Conservation (phyloP, 2,888 invertebrate genomes). For the Epinotia brunnichana region DNA sequence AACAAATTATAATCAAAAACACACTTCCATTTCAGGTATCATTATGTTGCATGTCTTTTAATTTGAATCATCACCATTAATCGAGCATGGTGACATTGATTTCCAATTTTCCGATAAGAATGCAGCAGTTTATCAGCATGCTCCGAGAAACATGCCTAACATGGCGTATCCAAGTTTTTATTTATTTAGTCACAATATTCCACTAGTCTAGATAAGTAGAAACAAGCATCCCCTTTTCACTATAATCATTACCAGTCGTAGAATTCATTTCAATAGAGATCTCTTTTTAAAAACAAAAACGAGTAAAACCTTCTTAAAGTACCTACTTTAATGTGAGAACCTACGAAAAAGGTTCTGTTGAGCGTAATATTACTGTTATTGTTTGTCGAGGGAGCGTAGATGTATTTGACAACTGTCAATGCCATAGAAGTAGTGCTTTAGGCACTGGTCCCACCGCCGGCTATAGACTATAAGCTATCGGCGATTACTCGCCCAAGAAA, state of each 20-base stretch:
- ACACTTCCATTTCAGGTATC: conserved; percentile 61
- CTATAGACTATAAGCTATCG: too few species aligned
- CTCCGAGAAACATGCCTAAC: conserved; percentile 22
- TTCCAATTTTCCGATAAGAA: conserved; percentile 8
- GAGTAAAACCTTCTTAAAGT: neutral
- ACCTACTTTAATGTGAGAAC: neutral
- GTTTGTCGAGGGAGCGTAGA: too few species aligned
- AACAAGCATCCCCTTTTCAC: conserved; percentile 2
- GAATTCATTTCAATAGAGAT: conserved; percentile 7
- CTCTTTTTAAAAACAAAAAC: neutral
- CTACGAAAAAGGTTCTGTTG: neutral
- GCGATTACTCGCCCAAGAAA: too few species aligned
- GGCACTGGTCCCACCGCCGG: too few species aligned
- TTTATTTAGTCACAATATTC: conserved; percentile 49
- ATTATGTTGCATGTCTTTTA: conserved; percentile 76
- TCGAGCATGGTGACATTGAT: conserved; percentile 56
- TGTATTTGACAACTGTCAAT: too few species aligned
- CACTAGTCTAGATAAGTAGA: conserved; percentile 49
- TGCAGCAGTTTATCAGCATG: conserved; percentile 42
- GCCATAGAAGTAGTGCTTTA: too few species aligned
- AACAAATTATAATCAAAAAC: conserved; percentile 59
- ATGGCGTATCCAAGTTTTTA: conserved; percentile 31
- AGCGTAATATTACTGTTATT: neutral
- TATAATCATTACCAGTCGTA: conserved; percentile 3
- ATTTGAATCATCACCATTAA: conserved; percentile 56